These are phyloP conservation scores for Zaprionus africanus DNA, from an alignment of 1,140 invertebrate genomes.

Conservation along the genomic window DNA sequence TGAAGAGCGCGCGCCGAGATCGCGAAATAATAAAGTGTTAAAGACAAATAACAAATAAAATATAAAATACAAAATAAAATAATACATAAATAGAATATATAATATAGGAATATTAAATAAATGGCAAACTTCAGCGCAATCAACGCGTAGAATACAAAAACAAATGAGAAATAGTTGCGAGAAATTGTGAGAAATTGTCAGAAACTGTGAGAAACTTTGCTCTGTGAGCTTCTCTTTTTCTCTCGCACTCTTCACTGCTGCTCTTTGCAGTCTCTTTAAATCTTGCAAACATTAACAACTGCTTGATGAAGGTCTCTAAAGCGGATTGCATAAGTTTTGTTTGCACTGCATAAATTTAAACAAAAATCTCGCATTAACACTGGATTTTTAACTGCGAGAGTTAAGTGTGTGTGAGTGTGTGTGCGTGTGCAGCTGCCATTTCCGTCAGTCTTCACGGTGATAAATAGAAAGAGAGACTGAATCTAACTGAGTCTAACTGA, in stretches of 20 bases:
- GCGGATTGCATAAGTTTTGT: conserved; percentile 36
- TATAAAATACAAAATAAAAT: conserved; percentile 36
- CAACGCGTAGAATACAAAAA: not conserved
- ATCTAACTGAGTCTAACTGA: not conserved
- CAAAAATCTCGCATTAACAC: conserved; percentile 4
- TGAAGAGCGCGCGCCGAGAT: conserved; percentile 44
- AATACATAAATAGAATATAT: conserved; percentile 28
- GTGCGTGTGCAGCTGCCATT: conserved; percentile 34
- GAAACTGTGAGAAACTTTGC: conserved; percentile 38
- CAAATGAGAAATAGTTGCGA: not conserved
- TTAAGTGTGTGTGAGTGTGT: conserved; percentile 7
- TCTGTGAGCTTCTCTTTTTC: not conserved
- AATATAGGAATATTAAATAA: conserved; percentile 5
- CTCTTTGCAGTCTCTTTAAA: not conserved
- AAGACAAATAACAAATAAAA: conserved; percentile 16
- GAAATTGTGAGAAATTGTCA: conserved; percentile 28
- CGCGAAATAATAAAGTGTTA: conserved; percentile 29
- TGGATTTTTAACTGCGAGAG: not conserved
- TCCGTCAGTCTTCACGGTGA: conserved; percentile 29
- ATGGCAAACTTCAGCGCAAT: not conserved
- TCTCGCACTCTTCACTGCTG: conserved; percentile 35
- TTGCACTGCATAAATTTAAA: conserved; percentile 49
- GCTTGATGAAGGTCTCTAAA: conserved; percentile 13
- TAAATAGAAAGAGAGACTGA: not conserved
- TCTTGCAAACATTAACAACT: conserved; percentile 15